Conservation (phyloP, 2,797 vertebrate genomes). For the Zenarchopterus dispar region DNA sequence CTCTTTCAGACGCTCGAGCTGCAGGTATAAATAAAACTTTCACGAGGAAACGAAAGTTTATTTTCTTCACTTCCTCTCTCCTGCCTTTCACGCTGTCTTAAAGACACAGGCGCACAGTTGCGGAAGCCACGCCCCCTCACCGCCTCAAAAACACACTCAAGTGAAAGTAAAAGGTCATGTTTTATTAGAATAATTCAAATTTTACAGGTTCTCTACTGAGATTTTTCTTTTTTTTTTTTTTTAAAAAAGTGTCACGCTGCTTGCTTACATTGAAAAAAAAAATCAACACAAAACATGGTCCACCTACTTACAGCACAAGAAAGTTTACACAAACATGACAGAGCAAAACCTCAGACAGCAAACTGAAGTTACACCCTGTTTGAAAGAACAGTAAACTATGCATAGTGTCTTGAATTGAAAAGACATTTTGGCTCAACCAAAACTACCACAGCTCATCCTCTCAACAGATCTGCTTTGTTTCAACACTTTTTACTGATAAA, state of each 20-base stretch:
- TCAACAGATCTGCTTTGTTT: too few species aligned
- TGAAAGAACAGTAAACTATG: conserved; percentile 24
- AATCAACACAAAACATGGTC: conserved; percentile 4
- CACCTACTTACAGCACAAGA: background rate
- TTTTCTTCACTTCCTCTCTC: conserved; percentile 64
- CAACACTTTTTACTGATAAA: background rate
- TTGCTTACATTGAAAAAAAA: background rate
- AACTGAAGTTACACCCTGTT: too few species aligned
- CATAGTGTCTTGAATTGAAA: conserved; percentile 17
- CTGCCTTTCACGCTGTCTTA: conserved; percentile 38
- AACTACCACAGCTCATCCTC: background rate
- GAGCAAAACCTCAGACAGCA: conserved; percentile 10
- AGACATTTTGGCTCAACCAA: conserved; percentile 18
- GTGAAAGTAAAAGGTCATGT: too few species aligned
- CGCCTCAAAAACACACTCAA: too few species aligned
- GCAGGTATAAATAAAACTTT: conserved; percentile 43
- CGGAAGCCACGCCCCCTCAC: background rate
- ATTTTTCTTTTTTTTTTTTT: too few species aligned
- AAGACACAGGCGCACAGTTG: conserved; percentile 44
- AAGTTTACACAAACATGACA: conserved; percentile 1
- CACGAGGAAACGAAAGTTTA: conserved; percentile 73
- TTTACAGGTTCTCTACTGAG: too few species aligned
- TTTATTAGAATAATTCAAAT: too few species aligned
- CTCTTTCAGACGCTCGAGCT: conserved; percentile 33
- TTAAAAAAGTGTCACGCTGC: background rate